These are phyloP conservation scores for Clistopyga incitator DNA, from an alignment of 2,888 invertebrate genomes.

Conservation along the genomic window DNA sequence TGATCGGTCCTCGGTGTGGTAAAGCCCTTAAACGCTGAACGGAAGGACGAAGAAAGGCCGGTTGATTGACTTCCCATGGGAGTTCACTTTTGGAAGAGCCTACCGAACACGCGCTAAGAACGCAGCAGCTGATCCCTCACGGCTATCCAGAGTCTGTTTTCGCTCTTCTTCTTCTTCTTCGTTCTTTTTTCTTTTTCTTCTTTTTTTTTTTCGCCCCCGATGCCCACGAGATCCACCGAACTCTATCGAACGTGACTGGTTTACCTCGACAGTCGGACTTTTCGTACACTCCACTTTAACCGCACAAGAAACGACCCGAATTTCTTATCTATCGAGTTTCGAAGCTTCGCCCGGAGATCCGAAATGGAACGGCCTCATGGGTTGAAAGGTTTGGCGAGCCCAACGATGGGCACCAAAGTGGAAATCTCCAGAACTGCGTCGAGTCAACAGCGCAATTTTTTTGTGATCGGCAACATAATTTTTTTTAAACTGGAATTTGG, in stretches of 20 bases:
- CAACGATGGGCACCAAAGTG: constrained; percentile 22
- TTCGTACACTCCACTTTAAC: constrained; percentile 27
- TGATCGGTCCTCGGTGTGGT: constrained; percentile 58
- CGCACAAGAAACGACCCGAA: constrained; percentile 20
- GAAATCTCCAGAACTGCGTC: constrained; percentile 66
- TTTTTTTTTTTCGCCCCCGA: too few relatives aligned
- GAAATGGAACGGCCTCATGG: neutral
- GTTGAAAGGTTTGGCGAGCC: neutral
- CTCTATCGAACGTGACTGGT: constrained; percentile 81
- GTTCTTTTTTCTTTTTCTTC: too few relatives aligned
- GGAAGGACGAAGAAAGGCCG: constrained; percentile 80
- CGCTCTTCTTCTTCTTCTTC: constrained; percentile 71
- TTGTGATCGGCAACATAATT: too few relatives aligned
- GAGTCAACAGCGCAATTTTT: constrained; percentile 62
- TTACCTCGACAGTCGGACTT: constrained; percentile 71
- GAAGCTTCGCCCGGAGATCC: constrained; percentile 36
- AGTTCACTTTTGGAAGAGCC: constrained; percentile 81
- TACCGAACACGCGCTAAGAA: constrained; percentile 32
- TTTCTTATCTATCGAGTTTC: constrained; percentile 50
- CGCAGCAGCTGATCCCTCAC: constrained; percentile 81
- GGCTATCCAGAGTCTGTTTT: constrained; percentile 77
- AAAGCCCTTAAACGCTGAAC: constrained; percentile 63
- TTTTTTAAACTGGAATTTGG: too few relatives aligned
- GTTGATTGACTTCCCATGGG: constrained; percentile 84
- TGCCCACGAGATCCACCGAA: constrained; percentile 72